Evolutionary conservation across 1,140 invertebrate species (phyloP).

Genomic region (Drosophila sechellia): DNA sequence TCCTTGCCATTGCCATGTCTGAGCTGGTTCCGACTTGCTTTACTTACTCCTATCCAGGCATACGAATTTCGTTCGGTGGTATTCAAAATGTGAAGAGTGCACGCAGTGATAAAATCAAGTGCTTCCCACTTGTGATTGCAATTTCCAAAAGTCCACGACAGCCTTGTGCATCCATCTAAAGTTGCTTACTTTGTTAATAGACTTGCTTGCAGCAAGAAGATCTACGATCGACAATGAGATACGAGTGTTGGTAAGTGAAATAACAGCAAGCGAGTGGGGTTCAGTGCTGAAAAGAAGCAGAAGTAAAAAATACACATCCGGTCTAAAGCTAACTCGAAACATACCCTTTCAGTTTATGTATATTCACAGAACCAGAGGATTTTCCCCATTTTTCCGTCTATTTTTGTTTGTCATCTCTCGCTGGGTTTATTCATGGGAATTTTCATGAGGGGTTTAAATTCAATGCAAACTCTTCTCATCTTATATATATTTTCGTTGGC

Average conservation of each 20-base stretch:
- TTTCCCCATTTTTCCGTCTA: not conserved
- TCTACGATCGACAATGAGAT: too few relatives aligned
- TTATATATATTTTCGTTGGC: slow-evolving; percentile 8
- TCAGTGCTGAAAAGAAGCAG: not conserved
- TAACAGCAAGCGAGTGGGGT: not conserved
- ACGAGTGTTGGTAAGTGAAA: too few relatives aligned
- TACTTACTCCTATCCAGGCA: slow-evolving; percentile 10
- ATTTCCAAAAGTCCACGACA: not conserved
- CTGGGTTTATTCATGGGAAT: slow-evolving; percentile 22
- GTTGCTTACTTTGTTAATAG: too few relatives aligned
- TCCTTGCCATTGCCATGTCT: not conserved
- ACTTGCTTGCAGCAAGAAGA: too few relatives aligned
- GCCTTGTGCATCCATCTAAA: too few relatives aligned
- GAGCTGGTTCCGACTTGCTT: slow-evolving; percentile 11
- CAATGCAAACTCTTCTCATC: slow-evolving; percentile 15
- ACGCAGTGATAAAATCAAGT: slow-evolving; percentile 12
- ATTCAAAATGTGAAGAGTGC: slow-evolving; percentile 15
- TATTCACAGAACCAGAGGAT: slow-evolving; percentile 2
- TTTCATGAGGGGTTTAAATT: slow-evolving; percentile 35
- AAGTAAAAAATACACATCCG: not conserved
- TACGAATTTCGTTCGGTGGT: not conserved
- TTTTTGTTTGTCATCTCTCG: slow-evolving; percentile 1
- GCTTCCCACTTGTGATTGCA: not conserved
- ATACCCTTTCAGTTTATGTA: slow-evolving; percentile 1
- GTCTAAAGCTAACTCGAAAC: not conserved